Evolutionary conservation across 2,888 invertebrate genomes (phyloP), one percentile per base, ranked within the genome.

Genomic region (Lypha dubia): DNA sequence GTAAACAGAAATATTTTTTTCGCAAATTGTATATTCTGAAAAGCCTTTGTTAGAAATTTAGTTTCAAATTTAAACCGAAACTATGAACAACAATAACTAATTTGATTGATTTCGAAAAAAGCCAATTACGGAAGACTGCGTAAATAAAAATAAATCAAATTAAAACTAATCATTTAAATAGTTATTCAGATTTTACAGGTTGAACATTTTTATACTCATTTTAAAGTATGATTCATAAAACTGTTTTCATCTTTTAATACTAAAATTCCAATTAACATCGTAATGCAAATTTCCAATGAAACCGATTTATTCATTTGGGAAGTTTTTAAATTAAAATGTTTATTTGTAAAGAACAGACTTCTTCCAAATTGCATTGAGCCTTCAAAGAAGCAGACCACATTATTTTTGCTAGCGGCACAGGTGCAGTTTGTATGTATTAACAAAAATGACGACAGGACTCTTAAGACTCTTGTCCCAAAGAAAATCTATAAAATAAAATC

Each of bases 301-400:
- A n/a, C 11, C 24, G n/a, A 13, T 13, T 65, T 44, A 65, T 17
- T 70, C 68, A 70, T n/a, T 62, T 60, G 70, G 60, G 44, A 51
- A 62, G 51, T 9, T 38, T 17, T 35, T 11, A 22, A n/a, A 24
- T 35, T 58, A n/a, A 65, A 65, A 22, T 49, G 6, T 17, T 24
- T 51, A 51, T 17, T 41, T 67, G 53, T 67, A 49, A 74, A 32
- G 20, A 63, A 53, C 74, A 17, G 11, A 20, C 7, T 73, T 73
- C 73, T 62, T 32, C 28, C 38, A 15, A 74, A 74, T 28, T 2
- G 0, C 5, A 53, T 22, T 49, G 49, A 60, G n/a, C 4, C 38
- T 28, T 38, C 24, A 60, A 46, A 35, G 46, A 49, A 73, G 4
- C 3, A 22, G 11, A n/a, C 22, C 1, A 38, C 7, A 15, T n/a